A percentile compares a stretch with the other conserved stretches of the same genome.
Evolutionary conservation across 2,113 vertebrate genomes (phyloP).

Genomic region (Pseudolaguvia tuberculata): DNA sequence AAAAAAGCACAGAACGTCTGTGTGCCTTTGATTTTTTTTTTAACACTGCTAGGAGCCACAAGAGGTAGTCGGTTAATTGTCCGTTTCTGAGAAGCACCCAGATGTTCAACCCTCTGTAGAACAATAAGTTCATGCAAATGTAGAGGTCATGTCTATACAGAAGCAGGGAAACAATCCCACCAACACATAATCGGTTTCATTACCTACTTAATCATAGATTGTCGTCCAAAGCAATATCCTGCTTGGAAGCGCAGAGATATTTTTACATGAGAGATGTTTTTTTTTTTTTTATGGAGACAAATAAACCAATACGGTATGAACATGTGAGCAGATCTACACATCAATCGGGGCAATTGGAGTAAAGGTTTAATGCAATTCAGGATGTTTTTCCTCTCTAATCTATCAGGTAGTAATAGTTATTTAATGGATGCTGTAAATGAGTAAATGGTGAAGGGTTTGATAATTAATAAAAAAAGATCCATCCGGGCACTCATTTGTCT

Average conservation of each 20-base stretch:
- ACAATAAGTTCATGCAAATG: slow-evolving; percentile 28
- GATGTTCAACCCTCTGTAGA: slow-evolving; percentile 14
- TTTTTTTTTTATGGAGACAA: slow-evolving; percentile 6
- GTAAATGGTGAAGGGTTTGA: slow-evolving; percentile 7
- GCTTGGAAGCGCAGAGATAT: background rate
- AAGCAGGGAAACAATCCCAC: background rate
- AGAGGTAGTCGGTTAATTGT: background rate
- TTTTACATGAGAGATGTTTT: slow-evolving; percentile 12
- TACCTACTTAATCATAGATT: slow-evolving; percentile 24
- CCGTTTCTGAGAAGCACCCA: slow-evolving; percentile 24
- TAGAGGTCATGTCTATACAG: slow-evolving; percentile 10
- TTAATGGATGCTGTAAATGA: background rate
- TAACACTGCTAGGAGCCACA: background rate
- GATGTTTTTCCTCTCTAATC: background rate
- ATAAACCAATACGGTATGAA: background rate
- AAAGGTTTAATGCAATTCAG: background rate
- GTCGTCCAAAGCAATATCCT: slow-evolving; percentile 11
- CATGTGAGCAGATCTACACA: background rate
- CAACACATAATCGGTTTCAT: slow-evolving; percentile 16
- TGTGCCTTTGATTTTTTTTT: background rate
- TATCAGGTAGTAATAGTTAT: background rate
- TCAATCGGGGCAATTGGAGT: background rate
- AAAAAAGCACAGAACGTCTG: background rate
- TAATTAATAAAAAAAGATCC: slow-evolving; percentile 16
- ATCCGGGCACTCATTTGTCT: slow-evolving; percentile 17